A percentile compares a stretch with the other conserved stretches of the same genome.
Conservation (phyloP, 2,797 vertebrate species). For the Gallinago nigripennis region DNA sequence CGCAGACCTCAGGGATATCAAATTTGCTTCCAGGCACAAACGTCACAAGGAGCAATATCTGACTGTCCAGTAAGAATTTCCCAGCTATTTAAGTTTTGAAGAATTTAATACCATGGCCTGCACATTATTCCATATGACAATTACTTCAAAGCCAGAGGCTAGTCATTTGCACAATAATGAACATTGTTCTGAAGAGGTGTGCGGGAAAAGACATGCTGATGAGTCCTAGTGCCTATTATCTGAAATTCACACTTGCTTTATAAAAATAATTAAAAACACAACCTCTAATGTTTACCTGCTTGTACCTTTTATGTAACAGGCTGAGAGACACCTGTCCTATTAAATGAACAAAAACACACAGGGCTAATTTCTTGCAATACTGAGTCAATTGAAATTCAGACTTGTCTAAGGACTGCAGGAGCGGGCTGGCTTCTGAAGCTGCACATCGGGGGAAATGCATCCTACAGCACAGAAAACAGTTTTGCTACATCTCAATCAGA, state of each 20-base stretch:
- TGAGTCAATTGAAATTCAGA: not conserved
- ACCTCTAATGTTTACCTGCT: not conserved
- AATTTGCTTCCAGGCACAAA: conserved; percentile 26
- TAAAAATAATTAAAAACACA: not conserved
- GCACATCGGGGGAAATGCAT: not conserved
- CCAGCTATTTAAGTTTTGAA: not conserved
- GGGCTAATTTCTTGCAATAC: not conserved
- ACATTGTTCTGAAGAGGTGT: not conserved
- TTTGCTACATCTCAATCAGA: not conserved
- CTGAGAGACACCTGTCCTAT: not conserved
- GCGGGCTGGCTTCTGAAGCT: not conserved
- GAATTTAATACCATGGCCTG: not conserved
- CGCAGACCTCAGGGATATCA: not conserved
- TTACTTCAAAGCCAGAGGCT: conserved; percentile 32
- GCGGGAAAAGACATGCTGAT: not conserved
- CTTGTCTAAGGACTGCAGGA: accelerated
- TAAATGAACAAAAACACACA: not conserved
- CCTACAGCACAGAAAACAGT: not conserved
- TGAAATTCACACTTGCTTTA: not conserved
- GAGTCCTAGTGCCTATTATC: not conserved
- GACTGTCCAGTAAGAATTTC: not conserved
- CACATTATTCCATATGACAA: conserved; percentile 8
- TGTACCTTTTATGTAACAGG: not conserved
- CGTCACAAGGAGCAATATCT: not conserved
- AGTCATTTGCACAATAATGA: conserved; percentile 48